Evolutionary conservation across 2,888 invertebrate species (phyloP).

Genomic region (Busseola fusca): DNA sequence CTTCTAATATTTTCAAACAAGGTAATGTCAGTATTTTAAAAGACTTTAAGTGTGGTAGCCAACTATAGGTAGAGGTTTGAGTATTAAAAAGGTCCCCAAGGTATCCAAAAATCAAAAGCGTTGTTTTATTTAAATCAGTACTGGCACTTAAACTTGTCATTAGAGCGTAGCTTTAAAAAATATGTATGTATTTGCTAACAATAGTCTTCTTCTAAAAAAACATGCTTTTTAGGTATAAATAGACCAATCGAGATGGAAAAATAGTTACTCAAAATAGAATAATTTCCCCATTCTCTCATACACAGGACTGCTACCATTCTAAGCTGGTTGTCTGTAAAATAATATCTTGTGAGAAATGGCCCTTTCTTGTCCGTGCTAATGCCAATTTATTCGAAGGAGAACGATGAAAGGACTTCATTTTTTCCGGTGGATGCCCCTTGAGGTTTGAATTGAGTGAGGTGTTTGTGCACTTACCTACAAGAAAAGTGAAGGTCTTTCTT

Average conservation of each 20-base stretch:
- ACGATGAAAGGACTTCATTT: constrained; percentile 3
- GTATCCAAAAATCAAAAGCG: not conserved
- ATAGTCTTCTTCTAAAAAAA: too few relatives aligned
- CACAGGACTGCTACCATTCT: not conserved
- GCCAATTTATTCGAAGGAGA: constrained; percentile 5
- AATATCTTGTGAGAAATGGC: constrained; percentile 39
- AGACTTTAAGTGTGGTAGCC: too few relatives aligned
- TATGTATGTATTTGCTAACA: too few relatives aligned
- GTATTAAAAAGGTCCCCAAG: not conserved
- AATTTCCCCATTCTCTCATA: not conserved
- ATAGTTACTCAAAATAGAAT: not conserved
- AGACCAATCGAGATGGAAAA: constrained; percentile 1
- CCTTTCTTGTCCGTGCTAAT: constrained; percentile 9
- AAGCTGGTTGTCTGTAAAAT: constrained; percentile 14
- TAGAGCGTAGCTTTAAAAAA: too few relatives aligned
- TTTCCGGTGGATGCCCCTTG: constrained; percentile 3
- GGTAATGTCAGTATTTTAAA: too few relatives aligned
- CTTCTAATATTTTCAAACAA: too few relatives aligned
- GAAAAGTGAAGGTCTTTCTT: not conserved
- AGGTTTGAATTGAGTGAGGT: not conserved
- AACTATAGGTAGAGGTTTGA: not conserved
- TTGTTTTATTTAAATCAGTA: not conserved
- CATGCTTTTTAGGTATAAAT: not conserved
- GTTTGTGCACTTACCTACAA: constrained; percentile 2
- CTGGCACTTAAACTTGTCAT: not conserved